phyloP scores from a whole-genome alignment of 2,113 vertebrate species.

The Thamnophis sirtalis region DNA sequence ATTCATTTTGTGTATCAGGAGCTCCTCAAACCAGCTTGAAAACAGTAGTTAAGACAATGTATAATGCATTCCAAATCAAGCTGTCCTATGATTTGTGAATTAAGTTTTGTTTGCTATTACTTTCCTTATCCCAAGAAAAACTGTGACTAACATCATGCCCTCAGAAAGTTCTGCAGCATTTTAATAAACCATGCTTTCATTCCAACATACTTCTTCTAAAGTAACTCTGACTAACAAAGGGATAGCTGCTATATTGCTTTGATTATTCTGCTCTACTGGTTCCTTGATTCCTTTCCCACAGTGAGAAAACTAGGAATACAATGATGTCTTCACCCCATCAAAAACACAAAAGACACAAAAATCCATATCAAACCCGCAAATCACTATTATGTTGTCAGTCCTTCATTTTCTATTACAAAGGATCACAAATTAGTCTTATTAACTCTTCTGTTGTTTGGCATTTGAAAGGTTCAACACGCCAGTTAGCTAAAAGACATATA shows the following conservation, averaged over 20 bases:
- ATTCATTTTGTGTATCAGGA: not conserved
- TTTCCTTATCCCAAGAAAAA: not conserved
- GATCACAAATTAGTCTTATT: constrained; percentile 65
- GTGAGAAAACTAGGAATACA: constrained; percentile 56
- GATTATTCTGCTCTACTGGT: constrained; percentile 75
- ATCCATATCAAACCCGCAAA: constrained; percentile 69
- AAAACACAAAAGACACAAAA: constrained; percentile 59
- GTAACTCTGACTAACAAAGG: constrained; percentile 62
- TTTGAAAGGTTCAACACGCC: constrained; percentile 19
- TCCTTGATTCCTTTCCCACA: constrained; percentile 77
- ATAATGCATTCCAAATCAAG: not conserved
- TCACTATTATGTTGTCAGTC: constrained; percentile 67
- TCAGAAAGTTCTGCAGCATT: constrained; percentile 20
- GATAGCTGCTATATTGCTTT: constrained; percentile 64
- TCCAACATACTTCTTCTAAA: constrained; percentile 39
- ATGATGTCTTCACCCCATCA: constrained; percentile 55
- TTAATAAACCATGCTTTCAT: constrained; percentile 36
- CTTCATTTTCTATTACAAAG: constrained; percentile 48
- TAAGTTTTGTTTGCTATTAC: not conserved
- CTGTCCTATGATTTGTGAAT: not conserved
- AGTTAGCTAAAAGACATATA: not conserved
- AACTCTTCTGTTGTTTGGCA: constrained; percentile 38
- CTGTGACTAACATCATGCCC: not conserved
- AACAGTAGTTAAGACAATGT: not conserved
- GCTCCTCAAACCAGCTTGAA: not conserved